Percentiles rank a stretch among this genome's conserved stretches.
Conservation (phyloP, 2,113 vertebrate genomes). For the Nibea albiflora region DNA sequence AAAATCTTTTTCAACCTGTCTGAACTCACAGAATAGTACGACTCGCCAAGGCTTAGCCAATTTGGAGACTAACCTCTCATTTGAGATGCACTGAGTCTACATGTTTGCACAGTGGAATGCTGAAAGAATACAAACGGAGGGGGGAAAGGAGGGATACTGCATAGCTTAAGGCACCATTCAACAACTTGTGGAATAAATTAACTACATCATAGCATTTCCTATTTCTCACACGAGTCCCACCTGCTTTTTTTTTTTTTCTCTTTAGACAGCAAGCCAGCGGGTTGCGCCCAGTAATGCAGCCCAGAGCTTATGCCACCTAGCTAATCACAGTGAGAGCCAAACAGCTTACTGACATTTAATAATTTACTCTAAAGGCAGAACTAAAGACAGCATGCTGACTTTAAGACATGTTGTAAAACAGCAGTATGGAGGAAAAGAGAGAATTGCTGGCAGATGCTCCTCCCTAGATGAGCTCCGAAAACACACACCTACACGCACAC, state of each 20-base stretch:
- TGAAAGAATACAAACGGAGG: conserved; percentile 9
- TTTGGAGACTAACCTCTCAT: not conserved
- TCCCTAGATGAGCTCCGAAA: conserved; percentile 22
- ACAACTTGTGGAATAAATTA: conserved; percentile 42
- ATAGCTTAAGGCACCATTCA: conserved; percentile 18
- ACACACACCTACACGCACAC: conserved; percentile 26
- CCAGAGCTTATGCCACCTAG: conserved; percentile 5
- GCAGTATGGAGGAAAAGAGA: conserved; percentile 44
- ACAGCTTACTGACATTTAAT: conserved; percentile 54
- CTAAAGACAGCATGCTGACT: conserved; percentile 51
- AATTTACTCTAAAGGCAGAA: conserved; percentile 45
- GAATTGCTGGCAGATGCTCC: conserved; percentile 68
- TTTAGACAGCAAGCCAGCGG: not conserved
- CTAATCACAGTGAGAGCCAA: conserved; percentile 31
- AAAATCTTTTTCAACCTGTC: not conserved
- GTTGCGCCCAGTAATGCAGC: not conserved
- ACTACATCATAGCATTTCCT: conserved; percentile 20
- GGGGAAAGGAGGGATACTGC: not conserved
- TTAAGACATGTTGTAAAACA: conserved; percentile 66
- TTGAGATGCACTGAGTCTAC: not conserved
- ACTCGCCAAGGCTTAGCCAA: not conserved
- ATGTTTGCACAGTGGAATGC: conserved; percentile 9
- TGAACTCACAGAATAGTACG: not conserved
- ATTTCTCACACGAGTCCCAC: conserved; percentile 9
- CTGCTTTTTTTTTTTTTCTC: not conserved